Base-by-base conservation (phyloP, 2,888 invertebrate genomes). In the Ethmia dodecea region DNA sequence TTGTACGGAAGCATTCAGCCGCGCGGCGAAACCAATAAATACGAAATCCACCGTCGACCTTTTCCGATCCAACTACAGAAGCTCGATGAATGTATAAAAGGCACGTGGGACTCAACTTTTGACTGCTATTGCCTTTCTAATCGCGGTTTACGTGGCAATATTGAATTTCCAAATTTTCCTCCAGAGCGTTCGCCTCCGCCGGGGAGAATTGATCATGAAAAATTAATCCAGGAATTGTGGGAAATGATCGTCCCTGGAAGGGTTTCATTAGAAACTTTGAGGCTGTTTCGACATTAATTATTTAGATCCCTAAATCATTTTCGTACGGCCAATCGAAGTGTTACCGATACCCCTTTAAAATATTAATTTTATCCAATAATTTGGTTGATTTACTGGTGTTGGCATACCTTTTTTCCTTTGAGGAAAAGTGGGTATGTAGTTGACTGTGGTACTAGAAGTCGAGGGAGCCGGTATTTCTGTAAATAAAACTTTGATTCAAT, bases 381-480 rank as follows among this genome's bases (percentile, higher is more conserved):
- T 30, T 30, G 27, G 14, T 26, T 18, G 43, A 9, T 32, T 13
- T 10, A 16, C 13, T 22, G 5, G n/a, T 9, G n/a, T 13, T 8
- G 11, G 14, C 24, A 28, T 87, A 91, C 91, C 91, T 88, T 89
- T 90, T 78, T 91, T 92, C 67, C 84, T 89, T 44, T 89, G 80
- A 28, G 89, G 86, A 48, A 87, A 81, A 35, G 90, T 89, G 28
- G 88, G 87, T 16, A 88, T 81, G 56, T 89, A 87, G 61, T 84
- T 86, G 28, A 86, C 75, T 29, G 84, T 79, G 18, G 88, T 89
- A 42, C 89, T 88, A 22, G 90, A 90, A 43, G 94, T 94, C 16
- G 94, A 94, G 20, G 94, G 95, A 13, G 94, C 93, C 28, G 94
- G 93, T 76, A 95, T 94, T 89, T 95, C 95, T 95, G 88, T 20